Percentiles rank a stretch among this genome's conserved stretches.
These are phyloP conservation scores for Gonocerus acuteangulatus DNA, from an alignment of 2,888 invertebrate genomes.

Conservation along the genomic window DNA sequence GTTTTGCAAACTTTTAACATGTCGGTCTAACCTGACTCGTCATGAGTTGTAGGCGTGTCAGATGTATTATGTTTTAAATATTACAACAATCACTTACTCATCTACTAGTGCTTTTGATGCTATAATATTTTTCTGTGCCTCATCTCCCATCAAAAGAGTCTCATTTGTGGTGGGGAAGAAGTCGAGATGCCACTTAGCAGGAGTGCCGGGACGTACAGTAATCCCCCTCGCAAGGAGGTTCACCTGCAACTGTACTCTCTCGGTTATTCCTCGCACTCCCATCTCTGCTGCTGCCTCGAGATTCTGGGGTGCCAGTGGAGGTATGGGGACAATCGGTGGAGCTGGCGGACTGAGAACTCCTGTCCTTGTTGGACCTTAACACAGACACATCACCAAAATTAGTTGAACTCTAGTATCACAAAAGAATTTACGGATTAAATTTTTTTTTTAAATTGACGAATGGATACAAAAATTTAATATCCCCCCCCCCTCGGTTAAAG, in stretches of 20 bases:
- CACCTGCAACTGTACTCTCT: conserved; percentile 39
- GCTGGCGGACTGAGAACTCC: conserved; percentile 43
- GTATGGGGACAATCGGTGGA: conserved; percentile 42
- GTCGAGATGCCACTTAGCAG: conserved; percentile 43
- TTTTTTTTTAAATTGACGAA: too few relatives aligned
- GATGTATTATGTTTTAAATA: too few relatives aligned
- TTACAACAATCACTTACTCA: conserved; percentile 42
- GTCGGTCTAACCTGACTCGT: too few relatives aligned
- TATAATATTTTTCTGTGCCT: conserved; percentile 43
- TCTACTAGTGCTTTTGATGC: conserved; percentile 43
- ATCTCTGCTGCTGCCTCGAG: conserved; percentile 42
- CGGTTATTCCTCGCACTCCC: conserved; percentile 41
- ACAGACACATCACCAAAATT: too few relatives aligned
- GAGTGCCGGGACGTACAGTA: conserved; percentile 41
- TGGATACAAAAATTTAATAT: too few relatives aligned
- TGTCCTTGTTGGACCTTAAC: conserved; percentile 30
- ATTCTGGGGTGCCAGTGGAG: conserved; percentile 42
- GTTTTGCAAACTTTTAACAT: too few relatives aligned
- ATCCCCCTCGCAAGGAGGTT: conserved; percentile 40
- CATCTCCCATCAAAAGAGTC: conserved; percentile 42
- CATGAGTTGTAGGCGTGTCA: too few relatives aligned
- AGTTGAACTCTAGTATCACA: too few relatives aligned
- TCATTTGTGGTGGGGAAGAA: conserved; percentile 43
- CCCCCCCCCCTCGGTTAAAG: too few relatives aligned
- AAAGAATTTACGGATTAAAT: too few relatives aligned